Evolutionary conservation across 2,797 vertebrate genomes (phyloP), one percentile per base, ranked within the genome.

Genomic region (Hypotaenidia okinawae): DNA sequence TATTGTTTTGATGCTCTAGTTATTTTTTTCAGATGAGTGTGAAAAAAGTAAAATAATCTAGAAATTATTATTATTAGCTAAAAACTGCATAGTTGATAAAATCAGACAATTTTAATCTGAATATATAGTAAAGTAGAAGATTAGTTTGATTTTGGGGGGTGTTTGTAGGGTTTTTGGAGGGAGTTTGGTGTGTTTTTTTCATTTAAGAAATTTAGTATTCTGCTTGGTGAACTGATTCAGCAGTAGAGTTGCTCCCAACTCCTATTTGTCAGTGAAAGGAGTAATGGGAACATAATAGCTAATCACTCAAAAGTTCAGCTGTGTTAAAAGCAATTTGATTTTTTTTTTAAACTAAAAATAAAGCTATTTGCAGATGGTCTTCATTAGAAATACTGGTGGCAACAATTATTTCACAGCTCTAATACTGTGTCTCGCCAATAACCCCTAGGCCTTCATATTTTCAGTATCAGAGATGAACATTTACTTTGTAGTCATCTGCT

Each of bases 381-480:
- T 95, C 94, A 91, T 84, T 96, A 96, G 73, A 94, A 97, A 93
- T 79, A 62, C 41, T 91, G 72, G 69, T 87, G 81, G 84, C 77
- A 73, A 87, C 69, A 63, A 66, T 77, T 88, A 88, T 80, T 96
- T 94, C 66, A 30, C 90, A 88, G 83, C 8, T 93, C 82, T 84
- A 68, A 62, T 61, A 85, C 68, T 58, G 37, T 54, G 52, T 76
- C 73, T 95, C 49, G 94, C 63, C 94, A 94, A 78, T 94, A 96
- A 87, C 62, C 79, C 91, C 25, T 84, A 89, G 75, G 62, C 61
- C 68, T 82, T 96, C 90, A 91, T 92, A 89, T 87, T 95, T 96
- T 90, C 37, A 82, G 39, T 77, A 84, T 86, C n/a, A 93, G 16
- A 96, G 54, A 88, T 47, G 51, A 86, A 72, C 18, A 66, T 87